Evolutionary conservation across 2,797 vertebrate species (phyloP).

Genomic region (Myotis planiceps): DNA sequence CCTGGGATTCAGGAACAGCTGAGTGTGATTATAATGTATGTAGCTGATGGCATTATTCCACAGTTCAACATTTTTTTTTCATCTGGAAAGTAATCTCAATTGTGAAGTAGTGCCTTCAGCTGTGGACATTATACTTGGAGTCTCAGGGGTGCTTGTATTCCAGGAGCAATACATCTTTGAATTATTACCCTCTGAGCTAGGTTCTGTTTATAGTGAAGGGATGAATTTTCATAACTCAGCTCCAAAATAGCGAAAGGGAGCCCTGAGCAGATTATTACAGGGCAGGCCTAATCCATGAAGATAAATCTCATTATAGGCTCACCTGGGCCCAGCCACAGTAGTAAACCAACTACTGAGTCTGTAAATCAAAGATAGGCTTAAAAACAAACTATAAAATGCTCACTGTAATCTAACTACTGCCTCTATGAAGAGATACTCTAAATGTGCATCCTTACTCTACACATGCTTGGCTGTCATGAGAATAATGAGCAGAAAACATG

Average conservation of each 20-base stretch:
- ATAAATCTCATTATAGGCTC: slow-evolving; percentile 77
- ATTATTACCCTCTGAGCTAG: slow-evolving; percentile 77
- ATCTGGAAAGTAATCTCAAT: slow-evolving; percentile 75
- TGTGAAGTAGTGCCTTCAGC: slow-evolving; percentile 82
- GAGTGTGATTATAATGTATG: slow-evolving; percentile 75
- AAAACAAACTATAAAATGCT: slow-evolving; percentile 50
- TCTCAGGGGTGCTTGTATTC: slow-evolving; percentile 76
- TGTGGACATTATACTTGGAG: slow-evolving; percentile 79
- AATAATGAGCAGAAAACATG: background rate
- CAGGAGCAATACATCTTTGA: slow-evolving; percentile 70
- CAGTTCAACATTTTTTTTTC: slow-evolving; percentile 70
- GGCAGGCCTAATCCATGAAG: slow-evolving; percentile 75
- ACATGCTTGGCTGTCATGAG: background rate
- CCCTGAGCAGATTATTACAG: slow-evolving; percentile 75
- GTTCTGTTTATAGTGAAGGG: slow-evolving; percentile 71
- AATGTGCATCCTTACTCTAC: background rate
- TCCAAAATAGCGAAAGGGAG: slow-evolving; percentile 67
- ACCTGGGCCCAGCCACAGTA: slow-evolving; percentile 63
- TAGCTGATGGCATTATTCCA: slow-evolving; percentile 78
- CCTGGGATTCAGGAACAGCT: slow-evolving; percentile 62
- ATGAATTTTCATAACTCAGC: slow-evolving; percentile 77
- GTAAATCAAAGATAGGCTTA: slow-evolving; percentile 69
- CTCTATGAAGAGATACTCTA: background rate
- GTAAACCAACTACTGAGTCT: too few species aligned
- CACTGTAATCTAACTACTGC: background rate